Evolutionary conservation across 1,140 invertebrate genomes (phyloP).

Genomic region (Listronotus oregonensis): DNA sequence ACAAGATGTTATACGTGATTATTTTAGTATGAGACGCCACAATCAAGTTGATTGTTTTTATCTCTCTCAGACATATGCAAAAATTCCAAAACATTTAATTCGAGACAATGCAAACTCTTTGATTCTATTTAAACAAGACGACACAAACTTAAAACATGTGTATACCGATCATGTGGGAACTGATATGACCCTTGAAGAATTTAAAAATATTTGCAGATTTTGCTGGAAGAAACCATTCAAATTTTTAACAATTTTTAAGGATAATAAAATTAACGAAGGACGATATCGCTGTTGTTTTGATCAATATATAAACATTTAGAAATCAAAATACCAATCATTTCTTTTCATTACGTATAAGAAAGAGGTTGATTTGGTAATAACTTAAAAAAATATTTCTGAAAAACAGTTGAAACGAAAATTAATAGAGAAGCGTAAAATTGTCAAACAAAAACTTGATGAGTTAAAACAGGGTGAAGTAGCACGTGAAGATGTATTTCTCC

Average conservation of each 20-base stretch:
- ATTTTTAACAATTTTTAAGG: background rate
- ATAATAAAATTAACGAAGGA: conserved; percentile 5
- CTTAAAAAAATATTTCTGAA: too few relatives aligned
- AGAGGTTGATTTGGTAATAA: too few relatives aligned
- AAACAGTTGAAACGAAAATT: background rate
- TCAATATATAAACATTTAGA: too few relatives aligned
- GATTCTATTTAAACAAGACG: background rate
- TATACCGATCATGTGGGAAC: background rate
- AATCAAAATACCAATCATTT: too few relatives aligned
- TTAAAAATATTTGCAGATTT: background rate
- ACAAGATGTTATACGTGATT: background rate
- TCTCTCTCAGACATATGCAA: too few relatives aligned
- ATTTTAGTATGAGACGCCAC: background rate
- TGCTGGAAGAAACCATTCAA: background rate
- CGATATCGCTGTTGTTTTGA: too few relatives aligned
- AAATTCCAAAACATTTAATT: background rate
- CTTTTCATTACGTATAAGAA: too few relatives aligned
- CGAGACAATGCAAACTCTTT: background rate
- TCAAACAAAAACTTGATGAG: background rate
- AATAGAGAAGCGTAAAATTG: conserved; percentile 1
- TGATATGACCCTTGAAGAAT: background rate
- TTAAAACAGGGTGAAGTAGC: background rate
- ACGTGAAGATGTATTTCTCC: background rate
- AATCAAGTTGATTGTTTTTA: background rate
- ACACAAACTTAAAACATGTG: background rate